These are phyloP conservation scores for Grus americana DNA, from an alignment of 2,113 vertebrate species.

Conservation along the genomic window DNA sequence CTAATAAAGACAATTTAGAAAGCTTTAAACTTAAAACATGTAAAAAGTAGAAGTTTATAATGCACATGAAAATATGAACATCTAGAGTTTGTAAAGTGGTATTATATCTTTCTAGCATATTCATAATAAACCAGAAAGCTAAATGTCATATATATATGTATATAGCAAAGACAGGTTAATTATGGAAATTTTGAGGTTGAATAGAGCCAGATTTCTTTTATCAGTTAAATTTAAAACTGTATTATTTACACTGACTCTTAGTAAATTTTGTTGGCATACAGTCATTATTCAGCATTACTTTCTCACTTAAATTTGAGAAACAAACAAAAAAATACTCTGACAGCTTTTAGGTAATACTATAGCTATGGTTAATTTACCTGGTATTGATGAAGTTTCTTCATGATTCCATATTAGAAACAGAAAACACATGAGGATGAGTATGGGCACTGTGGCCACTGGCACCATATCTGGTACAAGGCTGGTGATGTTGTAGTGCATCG, in stretches of 20 bases:
- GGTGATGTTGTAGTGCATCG: conserved; percentile 58
- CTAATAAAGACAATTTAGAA: not conserved
- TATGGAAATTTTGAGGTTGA: not conserved
- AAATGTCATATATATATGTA: not conserved
- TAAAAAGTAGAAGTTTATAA: not conserved
- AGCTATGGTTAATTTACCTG: conserved; percentile 76
- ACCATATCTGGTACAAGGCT: conserved; percentile 10
- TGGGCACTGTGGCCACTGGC: conserved; percentile 56
- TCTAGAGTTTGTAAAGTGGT: not conserved
- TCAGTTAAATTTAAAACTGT: not conserved
- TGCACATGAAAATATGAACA: not conserved
- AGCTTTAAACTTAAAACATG: not conserved
- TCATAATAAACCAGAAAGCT: not conserved
- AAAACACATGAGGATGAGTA: conserved; percentile 80
- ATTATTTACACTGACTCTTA: not conserved
- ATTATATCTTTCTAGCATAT: not conserved
- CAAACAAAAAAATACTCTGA: too few relatives aligned
- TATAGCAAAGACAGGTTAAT: not conserved
- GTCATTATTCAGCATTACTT: not conserved
- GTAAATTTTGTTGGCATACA: not conserved
- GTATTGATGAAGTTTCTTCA: conserved; percentile 75
- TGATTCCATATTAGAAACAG: conserved; percentile 76
- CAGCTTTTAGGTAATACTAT: not conserved
- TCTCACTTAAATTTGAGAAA: not conserved
- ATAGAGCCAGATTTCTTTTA: not conserved